Percentiles rank a stretch among this genome's conserved stretches.
phyloP scores from a whole-genome alignment of 2,113 vertebrate genomes.

The Eidolon helvum region DNA sequence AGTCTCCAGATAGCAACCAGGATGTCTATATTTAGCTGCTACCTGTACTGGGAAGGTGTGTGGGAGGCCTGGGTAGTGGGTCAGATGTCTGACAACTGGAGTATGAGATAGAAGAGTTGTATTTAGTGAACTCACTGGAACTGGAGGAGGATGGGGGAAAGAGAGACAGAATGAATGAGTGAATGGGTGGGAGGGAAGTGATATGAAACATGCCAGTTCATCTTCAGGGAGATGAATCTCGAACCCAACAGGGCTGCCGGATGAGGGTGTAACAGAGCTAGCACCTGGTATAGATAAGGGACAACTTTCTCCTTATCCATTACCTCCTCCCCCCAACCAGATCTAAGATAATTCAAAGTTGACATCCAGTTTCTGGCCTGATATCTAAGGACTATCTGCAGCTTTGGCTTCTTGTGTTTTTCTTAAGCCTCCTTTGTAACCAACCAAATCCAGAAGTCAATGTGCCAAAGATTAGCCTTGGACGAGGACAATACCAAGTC shows the following conservation, averaged over 20 bases:
- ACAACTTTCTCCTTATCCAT: neutral
- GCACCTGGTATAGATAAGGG: neutral
- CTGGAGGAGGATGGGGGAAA: neutral
- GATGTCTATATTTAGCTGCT: neutral
- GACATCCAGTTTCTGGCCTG: neutral
- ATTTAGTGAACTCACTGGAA: neutral
- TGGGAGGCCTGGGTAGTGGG: neutral
- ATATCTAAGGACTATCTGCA: neutral
- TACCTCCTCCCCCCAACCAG: neutral
- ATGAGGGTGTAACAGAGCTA: neutral
- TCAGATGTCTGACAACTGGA: neutral
- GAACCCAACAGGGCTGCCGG: neutral
- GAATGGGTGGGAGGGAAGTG: neutral
- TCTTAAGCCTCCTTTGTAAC: neutral
- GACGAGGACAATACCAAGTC: neutral
- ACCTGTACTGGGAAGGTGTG: neutral
- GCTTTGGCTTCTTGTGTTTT: neutral
- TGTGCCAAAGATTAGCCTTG: neutral
- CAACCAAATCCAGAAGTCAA: neutral
- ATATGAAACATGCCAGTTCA: neutral
- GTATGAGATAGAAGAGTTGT: neutral
- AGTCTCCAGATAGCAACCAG: neutral
- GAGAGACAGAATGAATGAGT: neutral
- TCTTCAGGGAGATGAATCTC: neutral
- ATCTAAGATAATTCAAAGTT: neutral